Evolutionary conservation across 2,797 vertebrate genomes (phyloP).

Genomic region (Eulemur coronatus): DNA sequence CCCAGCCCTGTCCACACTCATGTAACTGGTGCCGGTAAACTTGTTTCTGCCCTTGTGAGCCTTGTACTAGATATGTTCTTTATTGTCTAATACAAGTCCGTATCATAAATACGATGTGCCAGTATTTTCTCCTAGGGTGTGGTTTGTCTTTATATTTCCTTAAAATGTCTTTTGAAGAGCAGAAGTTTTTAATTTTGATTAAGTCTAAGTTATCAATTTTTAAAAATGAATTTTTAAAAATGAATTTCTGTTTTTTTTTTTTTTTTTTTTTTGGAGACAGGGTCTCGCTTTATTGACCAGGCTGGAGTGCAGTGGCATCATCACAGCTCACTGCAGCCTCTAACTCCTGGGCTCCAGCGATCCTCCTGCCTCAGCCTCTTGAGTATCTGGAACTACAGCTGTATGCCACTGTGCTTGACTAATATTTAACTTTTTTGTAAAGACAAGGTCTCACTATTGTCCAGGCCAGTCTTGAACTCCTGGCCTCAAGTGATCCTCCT

Average conservation of each 20-base stretch:
- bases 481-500: too few relatives aligned
- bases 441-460: too few relatives aligned
- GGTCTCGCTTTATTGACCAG: too few relatives aligned
- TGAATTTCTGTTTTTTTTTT: too few relatives aligned
- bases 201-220: neutral
- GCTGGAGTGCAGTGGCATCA: too few relatives aligned
- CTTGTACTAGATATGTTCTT: neutral
- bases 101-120: neutral
- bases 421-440: too few relatives aligned
- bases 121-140: neutral
- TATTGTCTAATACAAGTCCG: neutral
- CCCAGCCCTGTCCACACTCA: neutral
- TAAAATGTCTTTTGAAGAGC: neutral
- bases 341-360: too few relatives aligned
- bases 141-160: neutral
- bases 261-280: neutral
- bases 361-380: too few relatives aligned
- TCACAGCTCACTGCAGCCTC: too few relatives aligned
- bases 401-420: too few relatives aligned
- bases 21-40: neutral
- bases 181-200: neutral
- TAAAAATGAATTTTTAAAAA: neutral
- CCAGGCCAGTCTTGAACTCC: too few relatives aligned
- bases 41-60: neutral
- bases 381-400: too few relatives aligned